These are phyloP conservation scores for Chiloscyllium plagiosum DNA, from an alignment of 2,113 vertebrate species.

Conservation along the genomic window DNA sequence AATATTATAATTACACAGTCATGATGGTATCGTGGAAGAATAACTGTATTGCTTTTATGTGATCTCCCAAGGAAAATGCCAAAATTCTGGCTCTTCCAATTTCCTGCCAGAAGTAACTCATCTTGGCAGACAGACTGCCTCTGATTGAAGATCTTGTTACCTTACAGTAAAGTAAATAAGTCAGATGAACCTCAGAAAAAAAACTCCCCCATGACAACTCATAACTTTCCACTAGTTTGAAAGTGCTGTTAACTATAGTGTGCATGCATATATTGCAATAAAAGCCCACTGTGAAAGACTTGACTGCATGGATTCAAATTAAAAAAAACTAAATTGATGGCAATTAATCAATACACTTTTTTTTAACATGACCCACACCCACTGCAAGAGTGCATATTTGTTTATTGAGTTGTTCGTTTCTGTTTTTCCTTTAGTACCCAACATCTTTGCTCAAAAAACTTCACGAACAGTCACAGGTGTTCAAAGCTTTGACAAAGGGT, in stretches of 20 bases:
- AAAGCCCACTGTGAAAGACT: neutral
- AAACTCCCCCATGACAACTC: neutral
- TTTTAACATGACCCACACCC: neutral
- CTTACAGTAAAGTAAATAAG: neutral
- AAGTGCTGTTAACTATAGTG: neutral
- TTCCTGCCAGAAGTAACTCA: neutral
- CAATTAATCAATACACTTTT: neutral
- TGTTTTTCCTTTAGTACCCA: neutral
- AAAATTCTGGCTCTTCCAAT: neutral
- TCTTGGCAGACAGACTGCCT: neutral
- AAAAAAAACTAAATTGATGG: neutral
- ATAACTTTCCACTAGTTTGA: neutral
- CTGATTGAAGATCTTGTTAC: neutral
- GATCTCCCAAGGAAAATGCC: neutral
- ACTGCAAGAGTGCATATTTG: neutral
- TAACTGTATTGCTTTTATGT: neutral
- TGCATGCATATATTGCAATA: neutral
- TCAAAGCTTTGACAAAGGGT: too few species aligned
- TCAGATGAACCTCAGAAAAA: neutral
- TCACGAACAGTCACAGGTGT: neutral
- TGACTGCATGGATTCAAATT: neutral
- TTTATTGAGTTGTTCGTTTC: neutral
- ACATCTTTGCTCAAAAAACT: neutral
- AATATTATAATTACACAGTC: too few species aligned
- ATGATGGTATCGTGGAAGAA: neutral